A percentile compares a stretch with the other conserved stretches of the same genome.
Conservation (phyloP, 2,797 vertebrate genomes). For the Momotus momota region DNA sequence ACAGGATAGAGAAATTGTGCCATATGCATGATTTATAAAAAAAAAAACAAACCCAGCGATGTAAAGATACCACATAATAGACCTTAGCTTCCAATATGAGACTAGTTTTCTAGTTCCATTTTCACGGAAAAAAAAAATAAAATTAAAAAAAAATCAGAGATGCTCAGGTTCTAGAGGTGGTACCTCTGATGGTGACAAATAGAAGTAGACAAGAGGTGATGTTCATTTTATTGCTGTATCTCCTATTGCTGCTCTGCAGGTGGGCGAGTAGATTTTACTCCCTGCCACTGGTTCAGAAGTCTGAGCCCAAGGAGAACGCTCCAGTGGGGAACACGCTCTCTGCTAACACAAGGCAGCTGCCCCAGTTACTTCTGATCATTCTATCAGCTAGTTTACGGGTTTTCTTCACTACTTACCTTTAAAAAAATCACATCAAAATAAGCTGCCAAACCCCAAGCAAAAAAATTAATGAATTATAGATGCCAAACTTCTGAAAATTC, state of each 20-base stretch:
- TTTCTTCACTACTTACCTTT: background rate
- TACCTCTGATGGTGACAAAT: background rate
- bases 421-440: background rate
- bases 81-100: background rate
- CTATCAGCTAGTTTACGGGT: background rate
- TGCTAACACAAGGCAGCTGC: background rate
- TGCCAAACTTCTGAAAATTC: background rate
- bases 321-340: rapidly evolving
- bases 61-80: rapidly evolving
- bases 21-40: background rate
- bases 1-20: background rate
- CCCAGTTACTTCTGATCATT: background rate
- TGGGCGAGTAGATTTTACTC: background rate
- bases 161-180: background rate
- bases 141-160: background rate
- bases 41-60: background rate
- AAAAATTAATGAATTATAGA: background rate
- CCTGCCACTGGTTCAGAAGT: background rate
- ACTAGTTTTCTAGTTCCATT: background rate
- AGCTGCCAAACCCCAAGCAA: background rate
- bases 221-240: background rate
- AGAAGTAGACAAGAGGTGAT: rapidly evolving
- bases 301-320: background rate
- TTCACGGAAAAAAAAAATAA: background rate
- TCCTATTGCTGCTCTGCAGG: background rate